Evolutionary conservation across 2,797 vertebrate genomes (phyloP).

Genomic region (Gadopsis marmoratus): DNA sequence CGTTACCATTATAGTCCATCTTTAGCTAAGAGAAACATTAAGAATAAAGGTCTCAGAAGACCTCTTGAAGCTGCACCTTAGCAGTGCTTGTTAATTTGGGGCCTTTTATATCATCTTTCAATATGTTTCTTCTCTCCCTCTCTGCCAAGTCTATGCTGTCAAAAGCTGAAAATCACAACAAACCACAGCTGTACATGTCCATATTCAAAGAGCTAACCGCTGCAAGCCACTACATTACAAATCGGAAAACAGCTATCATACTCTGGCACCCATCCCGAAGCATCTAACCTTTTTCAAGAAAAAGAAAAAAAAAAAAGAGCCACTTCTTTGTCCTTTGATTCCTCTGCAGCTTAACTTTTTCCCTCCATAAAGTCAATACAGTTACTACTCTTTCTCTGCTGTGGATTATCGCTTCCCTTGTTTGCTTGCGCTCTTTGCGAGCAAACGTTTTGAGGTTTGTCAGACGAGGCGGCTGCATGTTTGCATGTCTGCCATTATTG

Average conservation of each 20-base stretch:
- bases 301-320: background rate
- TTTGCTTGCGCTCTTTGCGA: slow-evolving; percentile 19
- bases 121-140: background rate
- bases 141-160: background rate
- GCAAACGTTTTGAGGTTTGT: slow-evolving; percentile 27
- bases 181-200: background rate
- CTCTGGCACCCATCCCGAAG: background rate
- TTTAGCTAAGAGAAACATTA: background rate
- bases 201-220: background rate
- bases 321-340: slow-evolving; percentile 17
- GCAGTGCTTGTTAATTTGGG: background rate
- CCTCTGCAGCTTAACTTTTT: slow-evolving; percentile 9
- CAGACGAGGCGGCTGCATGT: slow-evolving; percentile 29
- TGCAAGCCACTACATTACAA: background rate
- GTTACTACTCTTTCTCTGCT: slow-evolving; percentile 15
- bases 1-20: background rate
- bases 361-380: slow-evolving; percentile 2
- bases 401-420: slow-evolving; percentile 6
- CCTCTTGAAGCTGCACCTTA: background rate
- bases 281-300: background rate
- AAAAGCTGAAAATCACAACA: background rate
- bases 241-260: background rate
- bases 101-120: background rate
- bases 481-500: slow-evolving; percentile 30
- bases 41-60: background rate